phyloP scores from a whole-genome alignment of 2,113 vertebrate genomes.

The Delphinus delphis region DNA sequence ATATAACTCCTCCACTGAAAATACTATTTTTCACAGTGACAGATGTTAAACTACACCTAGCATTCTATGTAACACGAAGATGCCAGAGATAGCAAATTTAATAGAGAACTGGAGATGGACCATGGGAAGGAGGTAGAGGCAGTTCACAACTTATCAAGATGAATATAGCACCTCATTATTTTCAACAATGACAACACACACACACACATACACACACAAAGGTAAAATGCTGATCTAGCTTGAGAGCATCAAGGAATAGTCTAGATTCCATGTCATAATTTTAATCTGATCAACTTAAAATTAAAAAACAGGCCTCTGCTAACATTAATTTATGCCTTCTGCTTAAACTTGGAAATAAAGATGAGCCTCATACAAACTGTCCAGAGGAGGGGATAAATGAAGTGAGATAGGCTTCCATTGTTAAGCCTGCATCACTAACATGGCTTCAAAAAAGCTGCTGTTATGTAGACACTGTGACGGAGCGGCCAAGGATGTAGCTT shows the following conservation, averaged over 20 bases:
- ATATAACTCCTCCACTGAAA: conserved; percentile 45
- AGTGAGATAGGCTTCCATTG: neutral
- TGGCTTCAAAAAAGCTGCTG: neutral
- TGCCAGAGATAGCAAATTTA: neutral
- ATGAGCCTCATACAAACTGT: neutral
- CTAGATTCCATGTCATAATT: conserved; percentile 20
- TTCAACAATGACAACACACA: neutral
- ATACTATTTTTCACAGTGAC: conserved; percentile 49
- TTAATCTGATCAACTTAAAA: conserved; percentile 42
- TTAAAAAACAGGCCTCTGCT: neutral
- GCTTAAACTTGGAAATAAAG: neutral
- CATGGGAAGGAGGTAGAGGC: neutral
- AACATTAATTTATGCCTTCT: conserved; percentile 5
- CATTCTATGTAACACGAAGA: neutral
- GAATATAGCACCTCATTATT: neutral
- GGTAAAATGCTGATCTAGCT: neutral
- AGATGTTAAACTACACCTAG: conserved; percentile 1
- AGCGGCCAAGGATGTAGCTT: neutral
- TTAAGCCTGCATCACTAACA: neutral
- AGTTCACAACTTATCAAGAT: neutral
- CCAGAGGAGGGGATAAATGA: neutral
- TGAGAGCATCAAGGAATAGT: neutral
- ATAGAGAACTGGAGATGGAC: neutral
- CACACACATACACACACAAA: neutral
- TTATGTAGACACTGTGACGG: neutral